phyloP scores from a whole-genome alignment of 1,140 invertebrate species.

The Neoseiulus cucumeris region DNA sequence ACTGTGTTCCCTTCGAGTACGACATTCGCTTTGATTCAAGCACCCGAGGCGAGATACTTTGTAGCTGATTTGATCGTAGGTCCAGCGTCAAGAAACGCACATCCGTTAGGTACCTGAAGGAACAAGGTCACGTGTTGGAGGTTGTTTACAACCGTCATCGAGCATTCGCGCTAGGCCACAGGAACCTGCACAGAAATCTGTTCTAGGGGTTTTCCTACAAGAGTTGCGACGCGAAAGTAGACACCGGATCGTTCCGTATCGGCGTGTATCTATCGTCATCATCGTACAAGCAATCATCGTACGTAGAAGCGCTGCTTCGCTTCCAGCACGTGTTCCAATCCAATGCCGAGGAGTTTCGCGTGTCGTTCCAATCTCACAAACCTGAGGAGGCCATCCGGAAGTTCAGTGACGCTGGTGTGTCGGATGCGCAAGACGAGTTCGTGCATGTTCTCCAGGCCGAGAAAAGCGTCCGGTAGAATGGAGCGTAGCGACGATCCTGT shows the following conservation, averaged over 20 bases:
- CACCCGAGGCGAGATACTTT: conserved; percentile 6
- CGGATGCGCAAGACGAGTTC: background rate
- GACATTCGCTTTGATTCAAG: conserved; percentile 3
- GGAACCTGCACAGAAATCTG: no score
- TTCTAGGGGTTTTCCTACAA: no score
- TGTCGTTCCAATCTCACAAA: background rate
- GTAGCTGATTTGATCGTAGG: background rate
- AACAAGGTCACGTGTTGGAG: no score
- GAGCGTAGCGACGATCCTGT: background rate
- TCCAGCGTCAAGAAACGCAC: conserved; percentile 4
- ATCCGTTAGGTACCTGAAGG: conserved; percentile 1
- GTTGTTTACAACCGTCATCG: no score
- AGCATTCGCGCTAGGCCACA: no score
- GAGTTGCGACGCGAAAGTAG: no score
- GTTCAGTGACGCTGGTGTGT: background rate
- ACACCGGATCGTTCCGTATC: no score
- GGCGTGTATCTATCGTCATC: no score
- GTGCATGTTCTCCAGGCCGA: conserved; percentile 4
- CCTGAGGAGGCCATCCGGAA: conserved; percentile 5
- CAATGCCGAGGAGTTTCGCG: no score
- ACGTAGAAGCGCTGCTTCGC: no score
- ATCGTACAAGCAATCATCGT: no score
- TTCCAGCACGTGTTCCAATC: no score
- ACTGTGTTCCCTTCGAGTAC: background rate
- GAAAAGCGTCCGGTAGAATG: conserved; percentile 4